Base-by-base conservation (phyloP, 1,140 invertebrate species). In the Aleiodes sp. region DNA sequence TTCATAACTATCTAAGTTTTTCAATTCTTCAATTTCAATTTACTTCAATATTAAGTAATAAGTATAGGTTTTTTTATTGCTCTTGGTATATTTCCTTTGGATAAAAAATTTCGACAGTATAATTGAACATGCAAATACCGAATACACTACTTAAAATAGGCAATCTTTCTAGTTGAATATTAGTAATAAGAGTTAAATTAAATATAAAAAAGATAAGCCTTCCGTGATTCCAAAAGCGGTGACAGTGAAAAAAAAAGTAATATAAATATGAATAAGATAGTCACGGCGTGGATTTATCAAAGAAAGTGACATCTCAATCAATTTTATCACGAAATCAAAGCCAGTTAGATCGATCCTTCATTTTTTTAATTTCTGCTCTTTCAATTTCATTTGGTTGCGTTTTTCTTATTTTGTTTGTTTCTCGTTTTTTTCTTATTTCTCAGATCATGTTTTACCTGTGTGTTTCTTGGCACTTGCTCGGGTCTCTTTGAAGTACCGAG, bases 391-490 rank as follows among this genome's bases (percentile, higher is more conserved):
- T n/a, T n/a, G n/a, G 29, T 35, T 41, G 41, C 21, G 7, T 19
- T 28, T 57, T 65, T 59, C 12, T n/a, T 68, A 31, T 65, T 73
- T 68, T 57, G 52, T 72, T 71, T 19, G 33, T 24, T 4, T 46
- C 19, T 68, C 73, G 63, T 65, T 52, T 35, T 59, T 57, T 39
- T 59, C 24, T 52, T 66, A 35, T 39, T 29, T 66, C 41, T 57
- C 35, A 65, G 7, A 60, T 64, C 71, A 61, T 78, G 37, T 83
- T 82, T 86, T 86, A 86, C 84, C 84, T 86, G 82, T 46, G 77
- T 73, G 76, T 80, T 85, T 81, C 78, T 79, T 78, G 79, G 77
- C 73, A 83, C 76, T 78, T 82, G 75, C 75, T 85, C 84, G 73
- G 78, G 74, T 74, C 79, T 84, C 73, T 81, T 77, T 70, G 82